Evolutionary conservation across 2,888 invertebrate species (phyloP), one percentile per base, ranked within the genome.

Genomic region (Microctonus hyperodae): DNA sequence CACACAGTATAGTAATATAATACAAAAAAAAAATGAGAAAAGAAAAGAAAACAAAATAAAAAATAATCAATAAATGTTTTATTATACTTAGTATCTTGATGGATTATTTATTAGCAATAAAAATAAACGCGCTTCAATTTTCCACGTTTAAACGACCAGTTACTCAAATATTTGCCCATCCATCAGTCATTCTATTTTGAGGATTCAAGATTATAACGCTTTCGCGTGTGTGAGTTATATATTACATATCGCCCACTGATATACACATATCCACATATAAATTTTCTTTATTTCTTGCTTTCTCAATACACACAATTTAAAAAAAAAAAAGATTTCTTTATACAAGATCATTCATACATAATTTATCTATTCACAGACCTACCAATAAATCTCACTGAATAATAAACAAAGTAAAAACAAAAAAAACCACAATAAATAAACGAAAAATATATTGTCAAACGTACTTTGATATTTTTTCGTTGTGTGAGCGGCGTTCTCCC

Each of bases 381-480:
- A 25, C 53, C 23, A 28, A 23, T 53, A 53, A 25, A 25, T 23
- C 7, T 53, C n/a, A 55, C 23, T 55, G 37, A 61, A 50, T 20
- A 53, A 35, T 48, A 58, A 50, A n/a, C n/a, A n/a, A n/a, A n/a
- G n/a, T n/a, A n/a, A 56, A 31, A 37, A 56, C 63, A 55, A 56
- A 50, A 35, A 56, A 50, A 35, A 28, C 9, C 23, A 35, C 13
- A 20, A 35, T 13, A 33, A 31, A 22, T 37, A 53, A 33, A 55
- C 33, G 40, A 60, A 35, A 23, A 50, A 59, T n/a, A n/a, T n/a
- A n/a, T 33, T 50, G n/a, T 64, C 31, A 73, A n/a, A 82, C 81
- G 62, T 82, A 81, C 79, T 79, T 79, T 70, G 77, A 77, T 44
- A 67, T 62, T 80, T 81, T 72, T 76, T 76, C 67, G 78, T 79